These are phyloP conservation scores for Rhingia rostrata DNA, from an alignment of 2,888 invertebrate species.

Conservation along the genomic window DNA sequence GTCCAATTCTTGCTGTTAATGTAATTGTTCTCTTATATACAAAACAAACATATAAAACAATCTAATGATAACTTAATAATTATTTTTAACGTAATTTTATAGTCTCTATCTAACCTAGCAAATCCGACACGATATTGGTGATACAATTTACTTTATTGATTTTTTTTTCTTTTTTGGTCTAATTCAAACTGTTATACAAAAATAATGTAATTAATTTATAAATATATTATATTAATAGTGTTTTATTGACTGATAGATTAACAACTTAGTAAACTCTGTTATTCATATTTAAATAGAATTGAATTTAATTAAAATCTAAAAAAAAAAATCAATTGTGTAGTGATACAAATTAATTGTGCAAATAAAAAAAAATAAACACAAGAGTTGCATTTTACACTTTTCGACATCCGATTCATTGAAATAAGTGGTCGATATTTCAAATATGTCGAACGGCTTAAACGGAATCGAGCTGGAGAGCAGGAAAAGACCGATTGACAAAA, in stretches of 20 bases:
- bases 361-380: conserved; percentile 75
- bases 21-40: conserved; percentile 16
- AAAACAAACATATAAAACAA: conserved; percentile 5
- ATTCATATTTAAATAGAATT: conserved; percentile 70
- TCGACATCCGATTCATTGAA: too few species aligned
- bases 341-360: conserved; percentile 67
- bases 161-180: conserved; percentile 52
- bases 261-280: conserved; percentile 76
- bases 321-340: conserved; percentile 74
- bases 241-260: conserved; percentile 81
- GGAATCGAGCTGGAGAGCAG: too few species aligned
- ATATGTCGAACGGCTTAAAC: too few species aligned
- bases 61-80: conserved; percentile 26
- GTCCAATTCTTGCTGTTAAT: conserved; percentile 41
- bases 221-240: conserved; percentile 74
- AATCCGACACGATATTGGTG: conserved; percentile 68
- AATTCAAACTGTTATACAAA: conserved; percentile 75
- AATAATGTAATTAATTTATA: conserved; percentile 71
- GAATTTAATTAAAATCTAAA: conserved; percentile 66
- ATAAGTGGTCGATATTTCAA: too few species aligned
- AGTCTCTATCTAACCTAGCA: conserved; percentile 57
- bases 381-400: too few species aligned
- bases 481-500: too few species aligned
- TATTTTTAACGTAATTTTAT: conserved; percentile 22
- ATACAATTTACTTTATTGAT: conserved; percentile 36